A percentile compares a stretch with the other conserved stretches of the same genome.
Conservation (phyloP, 2,797 vertebrate genomes). For the Linurgus olivaceus region DNA sequence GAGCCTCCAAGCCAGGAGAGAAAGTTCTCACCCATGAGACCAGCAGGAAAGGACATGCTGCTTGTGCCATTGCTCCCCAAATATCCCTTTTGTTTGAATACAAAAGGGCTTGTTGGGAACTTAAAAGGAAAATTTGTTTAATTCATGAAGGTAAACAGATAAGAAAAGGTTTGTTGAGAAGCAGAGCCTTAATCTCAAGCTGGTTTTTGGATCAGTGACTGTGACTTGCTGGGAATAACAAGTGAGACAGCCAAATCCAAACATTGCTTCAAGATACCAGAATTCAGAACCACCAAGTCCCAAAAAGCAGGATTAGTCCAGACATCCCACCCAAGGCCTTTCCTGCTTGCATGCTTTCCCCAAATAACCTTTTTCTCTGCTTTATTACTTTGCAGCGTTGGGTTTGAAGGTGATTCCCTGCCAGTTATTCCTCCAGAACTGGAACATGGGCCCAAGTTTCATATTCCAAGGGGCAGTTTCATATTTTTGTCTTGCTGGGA, state of each 20-base stretch:
- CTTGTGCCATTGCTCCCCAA: background rate
- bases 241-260: background rate
- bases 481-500: background rate
- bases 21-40: background rate
- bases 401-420: background rate
- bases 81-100: background rate
- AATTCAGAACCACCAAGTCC: background rate
- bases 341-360: background rate
- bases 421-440: background rate
- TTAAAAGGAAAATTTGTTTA: background rate
- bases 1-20: background rate
- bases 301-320: background rate
- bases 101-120: background rate
- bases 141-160: background rate
- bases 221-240: background rate
- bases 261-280: background rate
- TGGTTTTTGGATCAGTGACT: background rate
- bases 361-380: background rate
- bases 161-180: background rate
- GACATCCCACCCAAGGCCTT: background rate
- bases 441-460: background rate
- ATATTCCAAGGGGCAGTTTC: background rate
- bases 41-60: background rate
- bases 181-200: background rate
- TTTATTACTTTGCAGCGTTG: background rate